These are phyloP conservation scores for Melitaea athalia DNA, from an alignment of 2,888 invertebrate species.

Conservation along the genomic window DNA sequence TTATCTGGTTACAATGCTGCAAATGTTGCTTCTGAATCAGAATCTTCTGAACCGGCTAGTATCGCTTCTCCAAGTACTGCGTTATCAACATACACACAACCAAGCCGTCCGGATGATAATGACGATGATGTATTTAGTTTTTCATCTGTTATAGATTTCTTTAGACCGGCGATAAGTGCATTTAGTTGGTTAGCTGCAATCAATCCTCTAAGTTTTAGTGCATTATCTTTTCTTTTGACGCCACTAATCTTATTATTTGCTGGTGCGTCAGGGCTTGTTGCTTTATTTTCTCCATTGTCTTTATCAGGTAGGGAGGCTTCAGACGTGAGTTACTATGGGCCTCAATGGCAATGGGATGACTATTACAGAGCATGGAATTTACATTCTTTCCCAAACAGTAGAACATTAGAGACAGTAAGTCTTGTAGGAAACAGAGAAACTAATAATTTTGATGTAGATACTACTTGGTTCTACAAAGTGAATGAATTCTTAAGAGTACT, in stretches of 20 bases:
- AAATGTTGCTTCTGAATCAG: constrained; percentile 50
- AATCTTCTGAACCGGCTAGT: constrained; percentile 54
- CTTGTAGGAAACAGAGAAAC: constrained; percentile 49
- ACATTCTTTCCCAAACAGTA: constrained; percentile 63
- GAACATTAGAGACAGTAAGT: constrained; percentile 46
- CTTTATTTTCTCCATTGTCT: constrained; percentile 85
- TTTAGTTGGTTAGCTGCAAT: constrained; percentile 80
- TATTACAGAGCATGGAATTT: constrained; percentile 79
- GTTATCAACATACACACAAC: constrained; percentile 55
- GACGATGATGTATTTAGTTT: constrained; percentile 75
- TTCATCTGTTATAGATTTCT: constrained; percentile 68
- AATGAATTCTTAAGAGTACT: constrained; percentile 57
- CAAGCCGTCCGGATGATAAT: constrained; percentile 55
- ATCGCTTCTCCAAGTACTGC: constrained; percentile 57
- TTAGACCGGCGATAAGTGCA: constrained; percentile 76
- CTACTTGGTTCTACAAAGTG: constrained; percentile 54
- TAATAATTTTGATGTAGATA: constrained; percentile 39
- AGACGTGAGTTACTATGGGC: constrained; percentile 64
- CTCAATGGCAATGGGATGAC: constrained; percentile 83
- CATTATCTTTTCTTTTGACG: constrained; percentile 83
- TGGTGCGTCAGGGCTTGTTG: constrained; percentile 83
- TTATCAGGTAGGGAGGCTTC: constrained; percentile 75
- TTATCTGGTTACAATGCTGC: constrained; percentile 67
- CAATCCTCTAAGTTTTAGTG: constrained; percentile 82
- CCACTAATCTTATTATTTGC: constrained; percentile 85